Base-by-base conservation (phyloP, 2,888 invertebrate species). In the Galerucella pusilla region DNA sequence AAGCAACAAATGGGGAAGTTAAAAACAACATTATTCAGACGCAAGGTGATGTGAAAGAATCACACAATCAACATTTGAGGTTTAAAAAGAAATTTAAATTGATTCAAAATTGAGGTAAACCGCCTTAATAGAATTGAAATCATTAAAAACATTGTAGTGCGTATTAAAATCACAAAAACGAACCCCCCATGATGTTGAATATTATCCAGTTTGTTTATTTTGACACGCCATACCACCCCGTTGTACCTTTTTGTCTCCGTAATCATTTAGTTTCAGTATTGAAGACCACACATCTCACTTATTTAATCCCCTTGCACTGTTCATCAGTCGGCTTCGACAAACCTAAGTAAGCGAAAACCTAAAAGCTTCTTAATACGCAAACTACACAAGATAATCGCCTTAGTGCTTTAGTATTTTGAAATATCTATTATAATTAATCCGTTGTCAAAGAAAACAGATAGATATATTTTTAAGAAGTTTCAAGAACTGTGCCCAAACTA, bases 281-380 rank as follows among this genome's bases (percentile, higher is more conserved):
- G 11, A 46, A 67, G 67, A 68, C 67, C 67, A 68, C 67, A 68
- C 67, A 68, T 68, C 28, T 49, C 16, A 28, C 25, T 28, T 25
- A 12, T 67, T 46, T 68, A 68, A 68, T 54, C 67, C 54, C 45
- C 67, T 52, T 67, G 35, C 35, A 52, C 1, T 42, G 35, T 68
- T 14, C 57, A 54, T 57, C 57, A 57, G 54, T 68, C 42, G 35
- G 67, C 28, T n/a, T 35, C n/a, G 54, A 42, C 67, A 57, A 68
- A 54, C 14, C n/a, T 57, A 68, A 68, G 57, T n/a, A 68, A 57
- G 42, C 67, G 49, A 68, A 68, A 57, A 57, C 57, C 16, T 68
- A 7, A 68, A 68, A 49, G 14, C 52, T 49, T 52, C 49, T 52
- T 28, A 63, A 63, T 63, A 67, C 52, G 66, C 28, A 68, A 54